Percentiles rank a stretch among this genome's conserved stretches.
Evolutionary conservation across 2,113 vertebrate species (phyloP).

Genomic region (Caloenas nicobarica): DNA sequence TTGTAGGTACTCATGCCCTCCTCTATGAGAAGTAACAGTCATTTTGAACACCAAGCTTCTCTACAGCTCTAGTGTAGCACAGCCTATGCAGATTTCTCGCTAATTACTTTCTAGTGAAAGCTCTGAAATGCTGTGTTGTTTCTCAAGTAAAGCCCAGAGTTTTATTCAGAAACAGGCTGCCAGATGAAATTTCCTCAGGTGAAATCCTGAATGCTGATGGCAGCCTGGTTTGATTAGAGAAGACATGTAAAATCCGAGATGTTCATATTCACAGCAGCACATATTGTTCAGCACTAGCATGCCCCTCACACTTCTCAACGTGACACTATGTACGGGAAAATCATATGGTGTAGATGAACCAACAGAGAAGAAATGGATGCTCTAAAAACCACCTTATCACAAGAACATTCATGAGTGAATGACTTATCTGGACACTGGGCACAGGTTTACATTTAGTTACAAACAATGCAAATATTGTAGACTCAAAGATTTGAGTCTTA

Average conservation of each 20-base stretch:
- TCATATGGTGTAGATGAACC: neutral
- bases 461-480: neutral
- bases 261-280: neutral
- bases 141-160: neutral
- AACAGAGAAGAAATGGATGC: neutral
- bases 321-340: neutral
- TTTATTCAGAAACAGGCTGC: neutral
- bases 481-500: neutral
- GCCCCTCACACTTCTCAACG: neutral
- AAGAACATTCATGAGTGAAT: neutral
- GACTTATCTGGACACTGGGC: neutral
- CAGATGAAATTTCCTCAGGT: neutral
- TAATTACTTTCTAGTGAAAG: neutral
- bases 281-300: neutral
- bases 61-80: neutral
- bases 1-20: neutral
- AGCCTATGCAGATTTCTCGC: neutral
- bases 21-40: neutral
- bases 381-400: neutral
- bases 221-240: neutral
- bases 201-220: neutral
- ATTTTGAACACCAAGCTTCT: neutral
- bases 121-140: neutral
- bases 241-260: neutral
- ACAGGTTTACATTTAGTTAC: neutral